Percentiles rank a stretch among this genome's conserved stretches.
phyloP scores from a whole-genome alignment of 2,113 vertebrate genomes.

The Dipodomys spectabilis region DNA sequence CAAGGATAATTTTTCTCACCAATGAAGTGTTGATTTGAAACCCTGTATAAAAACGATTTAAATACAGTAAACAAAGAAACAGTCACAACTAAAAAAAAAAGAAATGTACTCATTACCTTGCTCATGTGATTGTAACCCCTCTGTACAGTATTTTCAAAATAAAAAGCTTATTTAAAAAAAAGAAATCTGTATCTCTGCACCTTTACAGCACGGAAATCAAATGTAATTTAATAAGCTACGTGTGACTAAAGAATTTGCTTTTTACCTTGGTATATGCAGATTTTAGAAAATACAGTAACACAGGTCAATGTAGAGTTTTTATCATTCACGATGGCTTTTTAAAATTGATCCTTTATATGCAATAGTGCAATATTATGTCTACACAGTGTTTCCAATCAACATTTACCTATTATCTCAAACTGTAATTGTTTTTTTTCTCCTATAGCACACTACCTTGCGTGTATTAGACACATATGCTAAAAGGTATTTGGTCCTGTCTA shows the following conservation, averaged over 20 bases:
- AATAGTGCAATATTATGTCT: neutral
- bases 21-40: too few species aligned
- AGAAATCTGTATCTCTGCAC: slow-evolving; percentile 53
- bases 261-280: neutral
- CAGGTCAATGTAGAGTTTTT: neutral
- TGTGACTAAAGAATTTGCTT: slow-evolving; percentile 33
- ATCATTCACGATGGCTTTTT: neutral
- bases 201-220: slow-evolving; percentile 72
- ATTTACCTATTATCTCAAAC: neutral
- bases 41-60: too few species aligned
- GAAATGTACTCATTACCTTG: neutral
- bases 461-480: neutral
- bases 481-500: neutral
- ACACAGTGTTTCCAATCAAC: neutral
- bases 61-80: too few species aligned
- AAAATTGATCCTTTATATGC: neutral
- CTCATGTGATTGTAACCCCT: too few species aligned
- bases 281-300: neutral
- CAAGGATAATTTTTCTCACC: too few species aligned
- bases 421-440: neutral
- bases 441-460: neutral
- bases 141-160: too few species aligned
- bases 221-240: slow-evolving; percentile 41
- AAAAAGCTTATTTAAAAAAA: slow-evolving; percentile 29
- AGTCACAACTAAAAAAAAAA: neutral